Base-by-base conservation (phyloP, 2,888 invertebrate genomes). In the Strigamia transsilvanica region DNA sequence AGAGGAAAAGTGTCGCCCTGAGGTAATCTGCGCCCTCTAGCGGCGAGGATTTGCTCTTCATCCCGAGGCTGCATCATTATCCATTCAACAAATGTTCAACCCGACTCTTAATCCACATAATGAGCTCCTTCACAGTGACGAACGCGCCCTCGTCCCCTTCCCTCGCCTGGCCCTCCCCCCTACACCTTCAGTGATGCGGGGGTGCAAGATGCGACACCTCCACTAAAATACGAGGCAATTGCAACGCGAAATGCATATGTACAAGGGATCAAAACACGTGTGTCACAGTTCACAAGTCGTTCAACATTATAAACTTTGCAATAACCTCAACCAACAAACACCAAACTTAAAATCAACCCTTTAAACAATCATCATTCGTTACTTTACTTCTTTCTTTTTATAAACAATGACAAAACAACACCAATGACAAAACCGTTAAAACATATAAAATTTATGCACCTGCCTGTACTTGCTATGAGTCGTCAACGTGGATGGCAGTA, bases 31-130 rank as follows among this genome's bases (percentile, higher is more conserved):
- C 80, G 80, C 46, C 38, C 56, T 38, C 38, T 27, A 56, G 51
- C 38, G 80, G 23, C 56, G 56, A 27, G 80, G 80, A 80, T 80
- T 80, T 80, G 56, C 51, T 38, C 34, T 38, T 56, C 38, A 80
- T 80, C 80, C 80, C 56, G 34, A 27, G 32, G 51, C 56, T 46
- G 46, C 80, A 27, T 56, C 56, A 23, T 80, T 80, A 80, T 41
- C 80, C 80, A 80, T 80, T 80, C 80, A 80, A 80, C 80, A 80
- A 77, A 46, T 80, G 80, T 80, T 80, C 46, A 80, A 80, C 80
- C 80, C 18, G 80, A 23, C 32, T 80, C 80, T 80, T 80, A 80
- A 80, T 80, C 80, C 80, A 38, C 80, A 46, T 80, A 80, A 80
- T 56, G 80, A 80, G 80, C 56, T 27, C 80, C 38, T 23, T 56